Evolutionary conservation across 1,140 invertebrate species (phyloP), one percentile per base, ranked within the genome.

Genomic region (Cotesia glomerata): DNA sequence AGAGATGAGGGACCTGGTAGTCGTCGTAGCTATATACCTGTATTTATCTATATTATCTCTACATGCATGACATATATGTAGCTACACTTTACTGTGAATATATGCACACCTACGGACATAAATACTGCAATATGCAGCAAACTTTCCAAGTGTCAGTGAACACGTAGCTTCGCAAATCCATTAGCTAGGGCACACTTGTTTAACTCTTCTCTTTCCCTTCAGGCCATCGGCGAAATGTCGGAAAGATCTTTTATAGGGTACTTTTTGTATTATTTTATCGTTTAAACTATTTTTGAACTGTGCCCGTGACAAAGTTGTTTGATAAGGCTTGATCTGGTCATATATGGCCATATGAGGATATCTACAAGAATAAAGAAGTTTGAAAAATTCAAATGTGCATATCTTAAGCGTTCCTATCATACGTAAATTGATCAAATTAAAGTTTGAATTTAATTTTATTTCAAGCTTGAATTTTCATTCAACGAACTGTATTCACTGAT

Each of bases 161-260:
- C 77, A 77, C 56, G 75, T 68, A 66, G 71, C 68, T 72, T 70
- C 71, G 75, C 77, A 67, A 78, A 80, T 80, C 79, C 79, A 80
- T 80, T 74, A 74, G 72, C 67, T 69, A 9, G 16, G 52, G 63
- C 64, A 59, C 70, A 68, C 73, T 75, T 70, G 68, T 18, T 71
- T 16, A 14, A 52, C 39, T 63, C 56, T 59, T 58, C 69, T 69
- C 52, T 39, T 66, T 52, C 69, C 18, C 45, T 54, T 61, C 36
- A 9, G 18, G 16, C 58, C 36, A 72, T 69, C 66, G 67, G 78
- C 51, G 32, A 18, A 9, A 65, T 58, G 35, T 16, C 54, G 52
- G 34, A 26, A 39, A 70, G 35, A 49, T 45, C 56, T 51, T 56
- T 36, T 14, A 49, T 39, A 45, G 5, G 49, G 39, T 70, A 70